Conservation (phyloP, 2,797 vertebrate genomes). For the Gorsachius magnificus region DNA sequence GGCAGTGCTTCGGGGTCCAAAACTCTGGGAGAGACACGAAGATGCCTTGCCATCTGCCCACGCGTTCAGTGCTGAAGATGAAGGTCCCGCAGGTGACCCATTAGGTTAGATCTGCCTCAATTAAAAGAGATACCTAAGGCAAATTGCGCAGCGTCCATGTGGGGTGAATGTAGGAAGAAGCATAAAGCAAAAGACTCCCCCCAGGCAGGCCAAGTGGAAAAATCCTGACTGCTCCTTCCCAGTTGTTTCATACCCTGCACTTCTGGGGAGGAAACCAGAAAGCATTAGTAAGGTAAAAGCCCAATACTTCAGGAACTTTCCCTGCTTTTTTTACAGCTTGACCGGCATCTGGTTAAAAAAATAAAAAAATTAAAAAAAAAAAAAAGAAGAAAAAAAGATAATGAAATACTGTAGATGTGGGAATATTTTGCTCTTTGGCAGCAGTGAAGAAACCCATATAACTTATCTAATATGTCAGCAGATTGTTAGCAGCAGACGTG, state of each 20-base stretch:
- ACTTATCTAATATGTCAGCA: slow-evolving; percentile 54
- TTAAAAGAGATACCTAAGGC: neutral
- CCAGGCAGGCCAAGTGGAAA: neutral
- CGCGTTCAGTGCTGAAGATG: neutral
- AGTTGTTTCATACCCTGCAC: neutral
- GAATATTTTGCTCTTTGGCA: slow-evolving; percentile 54
- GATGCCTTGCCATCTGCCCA: neutral
- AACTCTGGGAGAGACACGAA: neutral
- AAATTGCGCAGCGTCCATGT: accelerated
- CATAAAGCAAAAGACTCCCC: neutral
- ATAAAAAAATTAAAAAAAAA: neutral
- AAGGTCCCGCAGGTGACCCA: neutral
- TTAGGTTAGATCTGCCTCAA: neutral
- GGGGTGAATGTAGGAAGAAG: neutral
- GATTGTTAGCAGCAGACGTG: slow-evolving; percentile 53
- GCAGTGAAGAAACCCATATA: slow-evolving; percentile 30
- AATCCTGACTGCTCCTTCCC: neutral
- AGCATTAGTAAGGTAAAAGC: neutral
- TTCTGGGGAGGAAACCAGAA: neutral
- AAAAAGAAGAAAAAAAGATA: neutral
- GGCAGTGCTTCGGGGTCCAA: neutral
- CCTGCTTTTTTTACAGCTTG: neutral
- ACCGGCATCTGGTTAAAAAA: neutral
- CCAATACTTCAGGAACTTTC: neutral
- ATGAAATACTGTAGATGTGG: neutral